Percentiles rank a stretch among this genome's conserved stretches.
Evolutionary conservation across 1,140 invertebrate genomes (phyloP).

Genomic region (Drosophila azteca): DNA sequence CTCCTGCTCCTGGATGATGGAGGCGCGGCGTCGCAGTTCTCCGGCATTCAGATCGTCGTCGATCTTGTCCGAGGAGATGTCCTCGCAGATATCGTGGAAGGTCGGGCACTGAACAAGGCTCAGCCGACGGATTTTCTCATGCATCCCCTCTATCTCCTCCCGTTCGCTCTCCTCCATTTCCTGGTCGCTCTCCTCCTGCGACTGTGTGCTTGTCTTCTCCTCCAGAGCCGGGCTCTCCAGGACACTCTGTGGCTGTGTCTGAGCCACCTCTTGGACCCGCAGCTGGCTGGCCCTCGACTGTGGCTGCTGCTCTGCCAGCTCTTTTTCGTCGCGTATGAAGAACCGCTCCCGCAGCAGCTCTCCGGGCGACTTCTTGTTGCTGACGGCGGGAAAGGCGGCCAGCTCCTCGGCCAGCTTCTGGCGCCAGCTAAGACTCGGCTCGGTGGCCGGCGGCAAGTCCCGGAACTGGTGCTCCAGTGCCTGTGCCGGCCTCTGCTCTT

Average conservation of each 20-base stretch:
- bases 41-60: conserved; percentile 85
- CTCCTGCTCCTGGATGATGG: conserved; percentile 81
- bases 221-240: background rate
- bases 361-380: conserved; percentile 87
- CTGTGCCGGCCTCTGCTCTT: conserved; percentile 60
- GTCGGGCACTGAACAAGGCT: conserved; percentile 83
- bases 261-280: background rate
- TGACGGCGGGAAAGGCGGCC: conserved; percentile 58
- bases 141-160: conserved; percentile 49
- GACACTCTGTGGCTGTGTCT: conserved; percentile 8
- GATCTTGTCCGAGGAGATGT: conserved; percentile 84
- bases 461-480: conserved; percentile 62
- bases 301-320: conserved; percentile 35
- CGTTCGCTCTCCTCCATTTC: conserved; percentile 2
- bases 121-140: conserved; percentile 60
- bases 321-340: conserved; percentile 87
- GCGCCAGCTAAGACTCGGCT: conserved; percentile 85
- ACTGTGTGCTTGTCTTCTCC: background rate
- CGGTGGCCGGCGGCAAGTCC: conserved; percentile 60
- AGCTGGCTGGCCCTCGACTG: conserved; percentile 2
- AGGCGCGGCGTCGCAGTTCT: conserved; percentile 74
- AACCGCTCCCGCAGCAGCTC: conserved; percentile 91
- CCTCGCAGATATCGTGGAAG: conserved; percentile 85
- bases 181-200: background rate
- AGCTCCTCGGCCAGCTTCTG: conserved; percentile 86